Percentiles rank a stretch among this genome's conserved stretches.
Conservation (phyloP, 2,888 invertebrate species). For the Diadegma fenestrale region DNA sequence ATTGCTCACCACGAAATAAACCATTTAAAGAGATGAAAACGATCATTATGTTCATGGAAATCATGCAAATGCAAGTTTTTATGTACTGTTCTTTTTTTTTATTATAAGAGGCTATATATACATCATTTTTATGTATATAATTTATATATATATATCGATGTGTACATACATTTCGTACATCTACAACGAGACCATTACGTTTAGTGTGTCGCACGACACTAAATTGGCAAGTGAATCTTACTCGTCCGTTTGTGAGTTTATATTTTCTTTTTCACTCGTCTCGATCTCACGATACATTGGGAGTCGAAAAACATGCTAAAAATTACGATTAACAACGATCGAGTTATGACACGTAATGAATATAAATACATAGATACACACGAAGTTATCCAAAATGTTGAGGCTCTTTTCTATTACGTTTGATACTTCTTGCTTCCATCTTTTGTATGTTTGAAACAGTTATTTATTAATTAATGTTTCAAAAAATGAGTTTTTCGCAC, state of each 20-base stretch:
- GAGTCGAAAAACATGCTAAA: slow-evolving; percentile 26
- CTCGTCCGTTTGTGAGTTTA: not conserved
- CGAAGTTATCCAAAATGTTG: slow-evolving; percentile 52
- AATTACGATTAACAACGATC: slow-evolving; percentile 54
- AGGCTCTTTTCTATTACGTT: not conserved
- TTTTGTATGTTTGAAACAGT: slow-evolving; percentile 36
- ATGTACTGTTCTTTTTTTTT: slow-evolving; percentile 23
- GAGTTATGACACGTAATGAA: slow-evolving; percentile 65
- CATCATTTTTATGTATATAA: slow-evolving; percentile 64
- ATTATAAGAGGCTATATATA: slow-evolving; percentile 63
- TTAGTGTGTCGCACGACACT: slow-evolving; percentile 82
- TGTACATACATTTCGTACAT: slow-evolving; percentile 73
- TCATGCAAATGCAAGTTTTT: slow-evolving; percentile 29
- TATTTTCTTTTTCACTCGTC: slow-evolving; percentile 15
- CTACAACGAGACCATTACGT: slow-evolving; percentile 60
- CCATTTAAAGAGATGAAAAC: not conserved
- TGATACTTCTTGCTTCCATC: slow-evolving; percentile 3
- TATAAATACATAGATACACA: slow-evolving; percentile 71
- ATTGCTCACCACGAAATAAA: not conserved
- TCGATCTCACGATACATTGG: slow-evolving; percentile 1
- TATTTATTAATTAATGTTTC: slow-evolving; percentile 44
- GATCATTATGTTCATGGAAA: slow-evolving; percentile 5
- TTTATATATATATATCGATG: slow-evolving; percentile 59
- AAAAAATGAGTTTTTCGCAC: slow-evolving; percentile 56
- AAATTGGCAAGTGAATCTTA: slow-evolving; percentile 77